Evolutionary conservation across 2,113 vertebrate species (phyloP).

Genomic region (Corvus cornix): DNA sequence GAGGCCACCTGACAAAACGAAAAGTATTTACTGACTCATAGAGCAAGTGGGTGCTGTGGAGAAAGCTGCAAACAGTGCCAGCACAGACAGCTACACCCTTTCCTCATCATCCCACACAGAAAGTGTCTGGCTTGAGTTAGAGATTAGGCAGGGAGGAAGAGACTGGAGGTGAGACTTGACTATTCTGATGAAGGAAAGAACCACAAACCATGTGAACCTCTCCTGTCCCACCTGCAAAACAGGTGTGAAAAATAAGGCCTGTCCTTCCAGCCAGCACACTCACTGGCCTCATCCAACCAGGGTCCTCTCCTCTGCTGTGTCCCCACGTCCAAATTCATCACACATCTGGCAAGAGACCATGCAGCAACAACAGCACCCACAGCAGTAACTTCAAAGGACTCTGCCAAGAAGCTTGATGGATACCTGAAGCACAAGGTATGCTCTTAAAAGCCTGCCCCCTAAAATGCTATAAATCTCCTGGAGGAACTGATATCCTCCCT

Average conservation of each 20-base stretch:
- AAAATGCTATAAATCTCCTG: background rate
- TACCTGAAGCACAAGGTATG: background rate
- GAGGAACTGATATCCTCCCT: background rate
- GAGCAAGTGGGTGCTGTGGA: background rate
- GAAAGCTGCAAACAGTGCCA: background rate
- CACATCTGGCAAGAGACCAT: background rate
- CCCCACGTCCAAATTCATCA: background rate
- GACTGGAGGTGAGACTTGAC: background rate
- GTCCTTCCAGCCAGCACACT: background rate
- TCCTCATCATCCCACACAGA: background rate
- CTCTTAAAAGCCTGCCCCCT: background rate
- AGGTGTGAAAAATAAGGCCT: background rate
- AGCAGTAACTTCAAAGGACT: background rate
- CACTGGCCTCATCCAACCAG: fast-evolving
- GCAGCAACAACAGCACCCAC: background rate
- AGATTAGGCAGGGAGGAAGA: background rate
- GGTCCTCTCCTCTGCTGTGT: background rate
- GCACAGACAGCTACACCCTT: background rate
- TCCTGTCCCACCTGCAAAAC: background rate
- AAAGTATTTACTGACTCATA: slow-evolving; percentile 27
- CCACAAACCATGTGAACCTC: background rate
- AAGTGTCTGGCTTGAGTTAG: background rate
- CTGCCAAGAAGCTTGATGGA: background rate
- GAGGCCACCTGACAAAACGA: slow-evolving; percentile 2
- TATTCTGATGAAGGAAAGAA: background rate